Evolutionary conservation across 2,797 vertebrate species (phyloP).

Genomic region (Spinibarbus caldwelli): DNA sequence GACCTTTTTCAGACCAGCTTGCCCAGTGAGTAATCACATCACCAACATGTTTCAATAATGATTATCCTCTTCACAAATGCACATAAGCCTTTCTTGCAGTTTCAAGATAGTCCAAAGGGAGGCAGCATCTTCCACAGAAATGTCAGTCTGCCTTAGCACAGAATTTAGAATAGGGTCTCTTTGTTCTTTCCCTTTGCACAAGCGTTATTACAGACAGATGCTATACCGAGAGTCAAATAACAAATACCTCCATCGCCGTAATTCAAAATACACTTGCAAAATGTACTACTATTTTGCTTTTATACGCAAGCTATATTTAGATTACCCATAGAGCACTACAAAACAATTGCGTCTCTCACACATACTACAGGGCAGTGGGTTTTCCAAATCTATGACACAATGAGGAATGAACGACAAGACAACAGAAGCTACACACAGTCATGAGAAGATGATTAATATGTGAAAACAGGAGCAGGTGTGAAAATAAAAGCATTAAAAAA

Average conservation of each 20-base stretch:
- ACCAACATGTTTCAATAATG: constrained; percentile 33
- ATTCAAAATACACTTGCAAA: constrained; percentile 9
- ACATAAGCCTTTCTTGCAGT: constrained; percentile 13
- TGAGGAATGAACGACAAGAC: constrained; percentile 42
- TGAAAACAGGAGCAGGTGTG: constrained; percentile 45
- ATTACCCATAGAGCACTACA: neutral
- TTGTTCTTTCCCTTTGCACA: constrained; percentile 31
- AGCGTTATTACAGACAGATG: constrained; percentile 20
- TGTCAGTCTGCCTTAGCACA: neutral
- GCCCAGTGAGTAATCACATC: constrained; percentile 13
- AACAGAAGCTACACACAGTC: constrained; percentile 40
- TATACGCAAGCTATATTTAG: neutral
- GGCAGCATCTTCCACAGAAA: constrained; percentile 37
- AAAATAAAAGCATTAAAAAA: constrained; percentile 15
- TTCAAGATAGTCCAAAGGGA: constrained; percentile 28
- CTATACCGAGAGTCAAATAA: neutral
- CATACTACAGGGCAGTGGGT: constrained; percentile 40
- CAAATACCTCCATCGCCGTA: neutral
- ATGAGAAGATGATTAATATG: constrained; percentile 45
- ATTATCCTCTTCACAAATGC: constrained; percentile 16
- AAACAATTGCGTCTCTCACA: constrained; percentile 15
- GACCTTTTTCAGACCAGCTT: constrained; percentile 11
- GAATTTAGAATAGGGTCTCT: constrained; percentile 34
- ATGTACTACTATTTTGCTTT: neutral
- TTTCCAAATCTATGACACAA: constrained; percentile 48